phyloP scores from a whole-genome alignment of 1,140 invertebrate species.

The Dufourea novaeangliae region DNA sequence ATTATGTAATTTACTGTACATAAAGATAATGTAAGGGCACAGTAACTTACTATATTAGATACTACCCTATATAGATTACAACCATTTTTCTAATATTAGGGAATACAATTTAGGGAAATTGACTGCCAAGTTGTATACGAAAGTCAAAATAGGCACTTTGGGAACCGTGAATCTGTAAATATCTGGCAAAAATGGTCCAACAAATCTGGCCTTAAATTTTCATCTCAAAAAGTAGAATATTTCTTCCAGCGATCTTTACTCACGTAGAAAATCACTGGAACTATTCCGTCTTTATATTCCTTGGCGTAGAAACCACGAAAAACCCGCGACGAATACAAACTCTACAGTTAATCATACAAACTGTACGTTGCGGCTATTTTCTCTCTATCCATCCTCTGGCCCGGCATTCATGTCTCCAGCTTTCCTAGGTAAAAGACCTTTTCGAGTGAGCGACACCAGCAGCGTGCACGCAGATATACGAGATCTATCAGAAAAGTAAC shows the following conservation, averaged over 20 bases:
- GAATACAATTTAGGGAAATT: too few species aligned
- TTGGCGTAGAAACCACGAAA: conserved; percentile 5
- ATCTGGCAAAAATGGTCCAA: too few species aligned
- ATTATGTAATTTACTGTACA: too few species aligned
- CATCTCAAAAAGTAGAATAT: too few species aligned
- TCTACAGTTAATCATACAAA: conserved; percentile 8
- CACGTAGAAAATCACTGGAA: not conserved
- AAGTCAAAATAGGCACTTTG: too few species aligned
- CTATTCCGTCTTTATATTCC: not conserved
- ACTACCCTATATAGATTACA: too few species aligned
- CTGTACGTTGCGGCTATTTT: conserved; percentile 23
- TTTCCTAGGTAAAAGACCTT: conserved; percentile 32
- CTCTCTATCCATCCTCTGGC: conserved; percentile 27
- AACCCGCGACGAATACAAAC: conserved; percentile 8
- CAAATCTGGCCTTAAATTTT: too few species aligned
- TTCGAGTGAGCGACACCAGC: not conserved
- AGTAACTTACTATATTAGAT: too few species aligned
- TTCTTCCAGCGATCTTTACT: not conserved
- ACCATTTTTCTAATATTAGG: too few species aligned
- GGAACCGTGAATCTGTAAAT: too few species aligned
- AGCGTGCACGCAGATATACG: not conserved
- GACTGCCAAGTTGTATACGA: too few species aligned
- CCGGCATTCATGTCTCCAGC: conserved; percentile 42
- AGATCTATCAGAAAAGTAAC: not conserved
- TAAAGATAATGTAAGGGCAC: too few species aligned